Base-by-base conservation (phyloP, 2,797 vertebrate species). In the Diplodus sargus region DNA sequence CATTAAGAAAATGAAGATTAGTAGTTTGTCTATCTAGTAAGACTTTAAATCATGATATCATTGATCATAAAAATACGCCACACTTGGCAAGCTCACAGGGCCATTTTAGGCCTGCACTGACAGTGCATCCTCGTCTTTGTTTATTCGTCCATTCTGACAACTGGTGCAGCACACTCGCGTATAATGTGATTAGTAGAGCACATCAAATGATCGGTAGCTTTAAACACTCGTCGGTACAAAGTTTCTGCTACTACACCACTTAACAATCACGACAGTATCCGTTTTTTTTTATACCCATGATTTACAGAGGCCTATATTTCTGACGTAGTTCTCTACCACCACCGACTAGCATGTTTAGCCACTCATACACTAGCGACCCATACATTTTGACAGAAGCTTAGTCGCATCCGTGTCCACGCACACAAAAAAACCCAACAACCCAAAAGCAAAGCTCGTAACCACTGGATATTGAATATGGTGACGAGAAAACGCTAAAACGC, bases 101-200 rank as follows among this genome's bases (percentile, higher is more conserved):
- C 95, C 95, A 91, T 91, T 93, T 91, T 90, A 95, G 95, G 95
- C 95, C 95, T 91, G 78, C 83, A 74, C 89, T 93, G 91, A 93
- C 93, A 92, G 88, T 87, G 89, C 91, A 93, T 91, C 93, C 92
- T 89, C 47, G 84, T 93, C 93, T 94, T 94, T 94, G 92, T 94
- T 92, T 94, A 94, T 94, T 90, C 88, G 87, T 90, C 87, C 84
- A 82, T 81, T 90, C 85, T 90, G 90, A 91, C 85, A 91, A 90
- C 86, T 87, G 79, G 48, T 81, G 49, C 76, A 76, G 47, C 76
- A 72, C 57, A 82, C n/a, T 88, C 58, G 48, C 60, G n/a, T 65
- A 66, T 65, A 68, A 79, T 70, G 43, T 58, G 54, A 80, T 70
- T 65, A 70, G 70, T 73, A 76, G 43, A 71, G 23, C 42, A 71